phyloP scores from a whole-genome alignment of 2,113 vertebrate species.

The Scalopus aquaticus region DNA sequence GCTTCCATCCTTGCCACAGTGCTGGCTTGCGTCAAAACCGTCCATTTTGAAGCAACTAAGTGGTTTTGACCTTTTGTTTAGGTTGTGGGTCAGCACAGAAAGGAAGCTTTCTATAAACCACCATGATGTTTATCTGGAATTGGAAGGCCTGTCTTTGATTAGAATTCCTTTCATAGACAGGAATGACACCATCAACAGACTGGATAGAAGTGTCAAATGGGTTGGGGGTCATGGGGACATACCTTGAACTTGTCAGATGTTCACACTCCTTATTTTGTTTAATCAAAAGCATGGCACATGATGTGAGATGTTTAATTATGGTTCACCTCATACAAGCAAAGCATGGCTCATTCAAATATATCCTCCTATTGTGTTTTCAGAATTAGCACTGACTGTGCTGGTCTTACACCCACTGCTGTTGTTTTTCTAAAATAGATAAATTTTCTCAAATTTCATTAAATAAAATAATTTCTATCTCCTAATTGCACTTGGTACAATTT shows the following conservation, averaged over 20 bases:
- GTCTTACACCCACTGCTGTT: not conserved
- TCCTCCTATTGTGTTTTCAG: not conserved
- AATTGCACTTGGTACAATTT: not conserved
- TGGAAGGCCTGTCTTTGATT: conserved; percentile 70
- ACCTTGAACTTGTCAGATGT: conserved; percentile 45
- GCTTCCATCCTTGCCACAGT: conserved; percentile 76
- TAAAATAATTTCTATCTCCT: conserved; percentile 26
- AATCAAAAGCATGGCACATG: conserved; percentile 55
- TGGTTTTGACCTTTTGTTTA: conserved; percentile 83
- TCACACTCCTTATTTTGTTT: conserved; percentile 54
- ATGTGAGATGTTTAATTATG: conserved; percentile 35
- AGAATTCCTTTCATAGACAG: conserved; percentile 70
- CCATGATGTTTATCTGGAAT: conserved; percentile 73
- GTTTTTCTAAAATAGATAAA: conserved; percentile 14
- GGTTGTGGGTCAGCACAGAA: conserved; percentile 81
- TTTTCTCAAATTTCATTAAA: conserved; percentile 31
- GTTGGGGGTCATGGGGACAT: not conserved
- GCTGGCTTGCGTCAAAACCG: conserved; percentile 81
- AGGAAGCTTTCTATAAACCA: conserved; percentile 84
- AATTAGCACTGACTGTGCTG: not conserved
- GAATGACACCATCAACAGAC: conserved; percentile 51
- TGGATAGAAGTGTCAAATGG: conserved; percentile 40
- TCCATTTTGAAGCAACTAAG: conserved; percentile 81
- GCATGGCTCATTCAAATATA: not conserved
- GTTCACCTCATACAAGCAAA: not conserved